Conservation (phyloP, 2,888 invertebrate genomes). For the Lasioglossum lativentre region DNA sequence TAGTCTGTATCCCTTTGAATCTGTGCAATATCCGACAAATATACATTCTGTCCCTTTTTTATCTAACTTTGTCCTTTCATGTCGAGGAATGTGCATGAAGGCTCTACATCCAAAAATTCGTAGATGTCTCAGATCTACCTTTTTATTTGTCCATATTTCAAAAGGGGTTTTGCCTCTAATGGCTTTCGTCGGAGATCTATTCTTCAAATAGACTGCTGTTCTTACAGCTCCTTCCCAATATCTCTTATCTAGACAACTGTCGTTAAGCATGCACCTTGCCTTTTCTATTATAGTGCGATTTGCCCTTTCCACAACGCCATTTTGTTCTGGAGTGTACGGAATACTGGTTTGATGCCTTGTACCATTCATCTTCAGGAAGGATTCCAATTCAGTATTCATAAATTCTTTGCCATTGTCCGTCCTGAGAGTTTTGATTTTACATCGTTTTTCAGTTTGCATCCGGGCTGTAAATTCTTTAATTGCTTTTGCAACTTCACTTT, state of each 20-base stretch:
- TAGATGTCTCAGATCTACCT: too few species aligned
- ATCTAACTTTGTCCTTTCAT: neutral
- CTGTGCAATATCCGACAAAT: too few species aligned
- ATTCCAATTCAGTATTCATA: neutral
- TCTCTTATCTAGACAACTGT: neutral
- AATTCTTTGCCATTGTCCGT: conserved; percentile 1
- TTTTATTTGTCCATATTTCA: neutral
- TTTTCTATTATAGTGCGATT: neutral
- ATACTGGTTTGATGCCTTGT: neutral
- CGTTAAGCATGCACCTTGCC: neutral
- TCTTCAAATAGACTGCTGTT: neutral
- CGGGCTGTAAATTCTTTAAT: neutral
- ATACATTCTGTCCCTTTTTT: neutral
- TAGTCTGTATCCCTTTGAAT: too few species aligned
- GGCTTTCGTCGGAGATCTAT: neutral
- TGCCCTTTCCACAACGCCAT: neutral
- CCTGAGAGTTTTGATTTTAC: neutral
- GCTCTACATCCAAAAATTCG: neutral
- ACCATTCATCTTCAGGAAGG: neutral
- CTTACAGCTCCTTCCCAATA: neutral
- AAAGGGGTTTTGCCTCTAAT: neutral
- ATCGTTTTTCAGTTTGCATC: neutral
- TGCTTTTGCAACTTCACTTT: neutral
- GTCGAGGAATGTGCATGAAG: neutral
- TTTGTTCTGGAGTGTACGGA: neutral